A percentile compares a stretch with the other conserved stretches of the same genome.
These are phyloP conservation scores for Otocyon megalotis DNA, from an alignment of 2,113 vertebrate genomes.

Conservation along the genomic window DNA sequence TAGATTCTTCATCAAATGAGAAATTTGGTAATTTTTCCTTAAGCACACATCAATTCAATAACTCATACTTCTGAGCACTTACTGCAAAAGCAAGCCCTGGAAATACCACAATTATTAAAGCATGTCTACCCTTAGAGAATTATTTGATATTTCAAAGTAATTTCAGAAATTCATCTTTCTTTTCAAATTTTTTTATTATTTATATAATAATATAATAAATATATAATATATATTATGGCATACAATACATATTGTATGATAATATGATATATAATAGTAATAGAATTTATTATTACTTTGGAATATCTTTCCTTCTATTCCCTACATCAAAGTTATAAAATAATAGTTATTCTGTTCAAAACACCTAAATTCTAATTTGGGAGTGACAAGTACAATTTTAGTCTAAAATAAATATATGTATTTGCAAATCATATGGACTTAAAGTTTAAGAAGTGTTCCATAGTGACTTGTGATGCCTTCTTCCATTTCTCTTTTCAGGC, in stretches of 20 bases:
- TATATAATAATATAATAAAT: neutral
- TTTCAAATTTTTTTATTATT: neutral
- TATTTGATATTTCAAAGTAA: slow-evolving; percentile 19
- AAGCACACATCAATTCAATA: neutral
- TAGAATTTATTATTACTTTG: neutral
- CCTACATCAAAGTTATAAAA: neutral
- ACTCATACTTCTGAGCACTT: neutral
- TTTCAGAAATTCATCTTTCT: slow-evolving; percentile 31
- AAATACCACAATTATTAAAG: neutral
- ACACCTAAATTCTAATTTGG: neutral
- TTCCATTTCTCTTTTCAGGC: neutral
- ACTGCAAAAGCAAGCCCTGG: neutral
- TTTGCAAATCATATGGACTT: neutral
- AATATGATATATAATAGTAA: too few species aligned
- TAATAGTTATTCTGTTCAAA: slow-evolving; percentile 3
- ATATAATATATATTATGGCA: neutral
- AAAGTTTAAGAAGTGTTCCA: neutral
- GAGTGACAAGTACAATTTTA: neutral
- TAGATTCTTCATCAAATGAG: slow-evolving; percentile 17
- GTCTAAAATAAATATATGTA: slow-evolving; percentile 8
- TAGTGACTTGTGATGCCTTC: neutral
- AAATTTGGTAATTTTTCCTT: neutral
- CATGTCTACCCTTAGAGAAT: neutral
- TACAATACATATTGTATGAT: too few species aligned
- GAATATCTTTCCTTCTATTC: neutral